Evolutionary conservation across 2,888 invertebrate genomes (phyloP), one percentile per base, ranked within the genome.

Genomic region (Ectemnius cavifrons): DNA sequence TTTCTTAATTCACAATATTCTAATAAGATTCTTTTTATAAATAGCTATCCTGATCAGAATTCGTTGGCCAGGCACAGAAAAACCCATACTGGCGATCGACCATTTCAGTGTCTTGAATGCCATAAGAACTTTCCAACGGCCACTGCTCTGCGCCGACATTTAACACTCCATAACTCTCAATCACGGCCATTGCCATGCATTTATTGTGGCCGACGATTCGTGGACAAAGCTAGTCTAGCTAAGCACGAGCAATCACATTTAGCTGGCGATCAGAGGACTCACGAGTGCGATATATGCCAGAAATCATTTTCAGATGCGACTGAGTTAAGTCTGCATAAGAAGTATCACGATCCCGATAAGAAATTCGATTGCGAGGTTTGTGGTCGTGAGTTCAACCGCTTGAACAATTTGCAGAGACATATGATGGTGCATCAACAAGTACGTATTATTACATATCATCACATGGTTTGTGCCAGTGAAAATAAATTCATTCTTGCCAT

Each of bases 241-340:
- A 92, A 91, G 79, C 92, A 92, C 81, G 88, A 91, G 83, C 87
- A 91, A 57, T 91, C 91, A 4, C 92, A 92, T 77, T 86, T 91
- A 71, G 89, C 89, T 63, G 88, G 86, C 37, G 90, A 90, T 69
- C 86, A 88, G 70, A 83, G 84, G 63, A 91, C 91, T 6, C 92
- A 91, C 67, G 82, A 88, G 0, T 94, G 94, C 79, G 88, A 90
- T 1, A 86, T 93, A 65, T 94, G 94, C 81, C 91, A 92, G 60
- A 93, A 93, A 74, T 89, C 92, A 0, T 94, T 94, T 71, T 90
- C 92, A 14, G 91, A 92, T 2, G 27, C 92, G 90, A 80, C 92
- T 89, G 92, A 92, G 71, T 84, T 92, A 59, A 91, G 88, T 79
- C 83, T 91, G 57, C 92, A 92, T 78, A 90, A 89, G 80, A 92